Conservation (phyloP, 2,888 invertebrate genomes). For the Geophilus truncorum region DNA sequence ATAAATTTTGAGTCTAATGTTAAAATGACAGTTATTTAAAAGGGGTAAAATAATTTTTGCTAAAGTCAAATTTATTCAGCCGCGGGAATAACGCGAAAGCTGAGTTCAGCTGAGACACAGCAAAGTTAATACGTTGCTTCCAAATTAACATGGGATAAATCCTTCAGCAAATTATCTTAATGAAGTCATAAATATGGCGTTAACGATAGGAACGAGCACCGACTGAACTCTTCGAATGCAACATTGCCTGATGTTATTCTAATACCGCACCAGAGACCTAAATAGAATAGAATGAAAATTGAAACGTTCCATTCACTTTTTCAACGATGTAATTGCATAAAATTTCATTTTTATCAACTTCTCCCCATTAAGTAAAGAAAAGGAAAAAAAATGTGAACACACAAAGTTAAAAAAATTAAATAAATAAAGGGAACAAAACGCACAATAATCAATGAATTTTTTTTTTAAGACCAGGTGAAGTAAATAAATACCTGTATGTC, state of each 20-base stretch:
- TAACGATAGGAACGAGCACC: conserved; percentile 2
- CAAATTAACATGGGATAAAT: conserved; percentile 22
- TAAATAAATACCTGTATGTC: neutral
- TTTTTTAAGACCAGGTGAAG: no score
- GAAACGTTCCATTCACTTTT: neutral
- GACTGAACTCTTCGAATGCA: conserved; percentile 21
- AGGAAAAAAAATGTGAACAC: neutral
- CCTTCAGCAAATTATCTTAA: conserved; percentile 27
- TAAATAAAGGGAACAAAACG: no score
- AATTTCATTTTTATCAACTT: neutral
- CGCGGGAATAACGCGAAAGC: neutral
- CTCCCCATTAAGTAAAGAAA: neutral
- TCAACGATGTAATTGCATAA: neutral
- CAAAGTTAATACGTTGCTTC: conserved; percentile 12
- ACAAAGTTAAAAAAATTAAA: neutral
- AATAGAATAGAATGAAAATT: conserved; percentile 5
- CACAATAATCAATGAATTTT: neutral
- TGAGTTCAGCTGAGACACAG: neutral
- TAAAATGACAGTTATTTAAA: neutral
- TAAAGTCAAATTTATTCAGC: neutral
- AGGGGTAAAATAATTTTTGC: neutral
- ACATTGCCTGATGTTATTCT: conserved; percentile 5
- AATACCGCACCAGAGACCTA: neutral
- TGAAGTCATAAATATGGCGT: conserved; percentile 25
- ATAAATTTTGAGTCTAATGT: neutral